Conservation (phyloP, 2,888 invertebrate species). For the Eupithecia subfuscata region DNA sequence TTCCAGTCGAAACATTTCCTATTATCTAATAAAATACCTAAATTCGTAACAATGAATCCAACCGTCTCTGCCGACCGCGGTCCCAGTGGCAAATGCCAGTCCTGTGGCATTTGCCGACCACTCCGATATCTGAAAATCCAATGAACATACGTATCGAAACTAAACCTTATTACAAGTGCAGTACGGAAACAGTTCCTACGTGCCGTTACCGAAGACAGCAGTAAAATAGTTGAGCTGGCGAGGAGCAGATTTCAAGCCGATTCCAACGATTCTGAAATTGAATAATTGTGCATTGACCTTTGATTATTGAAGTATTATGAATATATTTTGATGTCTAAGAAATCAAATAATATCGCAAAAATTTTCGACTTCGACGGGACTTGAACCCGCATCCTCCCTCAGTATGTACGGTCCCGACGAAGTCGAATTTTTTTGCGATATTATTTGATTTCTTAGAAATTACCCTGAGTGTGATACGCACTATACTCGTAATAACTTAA, state of each 20-base stretch:
- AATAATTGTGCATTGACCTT: not conserved
- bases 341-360: no score
- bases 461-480: no score
- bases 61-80: not conserved
- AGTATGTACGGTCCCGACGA: no score
- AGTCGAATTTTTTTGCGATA: no score
- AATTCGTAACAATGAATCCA: slow-evolving; percentile 5
- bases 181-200: not conserved
- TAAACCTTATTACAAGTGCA: not conserved
- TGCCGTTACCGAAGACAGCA: not conserved
- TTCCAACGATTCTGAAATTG: not conserved
- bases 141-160: not conserved
- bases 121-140: not conserved
- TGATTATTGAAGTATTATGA: not conserved
- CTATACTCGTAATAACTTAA: no score
- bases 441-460: no score
- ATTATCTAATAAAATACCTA: not conserved
- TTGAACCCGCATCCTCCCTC: no score
- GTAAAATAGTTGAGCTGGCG: not conserved
- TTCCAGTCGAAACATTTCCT: not conserved
- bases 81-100: slow-evolving; percentile 8
- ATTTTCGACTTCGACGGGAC: no score
- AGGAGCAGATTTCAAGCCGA: not conserved
- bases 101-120: slow-evolving; percentile 1
- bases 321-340: no score